Conservation (phyloP, 2,888 invertebrate species). For the Cybosia mesomella region DNA sequence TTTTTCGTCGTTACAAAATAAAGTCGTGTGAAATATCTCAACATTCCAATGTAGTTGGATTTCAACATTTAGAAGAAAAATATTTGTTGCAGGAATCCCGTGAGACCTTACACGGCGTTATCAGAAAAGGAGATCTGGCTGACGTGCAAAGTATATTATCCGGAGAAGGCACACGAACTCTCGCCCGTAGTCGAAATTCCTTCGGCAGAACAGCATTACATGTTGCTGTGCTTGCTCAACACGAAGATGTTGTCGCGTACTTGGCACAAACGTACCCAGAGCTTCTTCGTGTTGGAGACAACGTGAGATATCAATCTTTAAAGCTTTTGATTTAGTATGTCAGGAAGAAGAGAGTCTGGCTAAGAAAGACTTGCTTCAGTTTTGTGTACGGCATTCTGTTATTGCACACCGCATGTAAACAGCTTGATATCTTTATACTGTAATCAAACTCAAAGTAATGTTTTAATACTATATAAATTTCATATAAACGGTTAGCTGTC, state of each 20-base stretch:
- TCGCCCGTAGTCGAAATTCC: constrained; percentile 87
- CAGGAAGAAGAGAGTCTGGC: neutral
- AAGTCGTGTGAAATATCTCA: too few species aligned
- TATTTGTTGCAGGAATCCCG: constrained; percentile 88
- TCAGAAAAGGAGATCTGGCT: constrained; percentile 87
- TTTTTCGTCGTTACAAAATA: neutral
- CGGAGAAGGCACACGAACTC: constrained; percentile 80
- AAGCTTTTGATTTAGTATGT: neutral
- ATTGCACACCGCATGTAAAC: neutral
- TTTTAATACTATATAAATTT: too few species aligned
- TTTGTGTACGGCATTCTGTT: neutral
- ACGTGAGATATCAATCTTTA: constrained; percentile 87
- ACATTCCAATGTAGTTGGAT: too few species aligned
- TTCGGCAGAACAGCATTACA: constrained; percentile 93
- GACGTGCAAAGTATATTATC: constrained; percentile 87
- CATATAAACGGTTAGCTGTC: too few species aligned
- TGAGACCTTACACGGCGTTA: constrained; percentile 91
- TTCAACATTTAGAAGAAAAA: neutral
- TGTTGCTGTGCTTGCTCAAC: constrained; percentile 94
- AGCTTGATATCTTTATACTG: neutral
- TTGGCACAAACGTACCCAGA: constrained; percentile 91
- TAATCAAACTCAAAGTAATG: neutral
- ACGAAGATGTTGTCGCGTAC: constrained; percentile 93
- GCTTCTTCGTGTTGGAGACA: constrained; percentile 92
- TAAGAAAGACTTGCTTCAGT: neutral